Percentiles rank a stretch among this genome's conserved stretches.
These are phyloP conservation scores for Palythoa grandiflora DNA, from an alignment of 92 coral and sea anemone species.

Conservation along the genomic window DNA sequence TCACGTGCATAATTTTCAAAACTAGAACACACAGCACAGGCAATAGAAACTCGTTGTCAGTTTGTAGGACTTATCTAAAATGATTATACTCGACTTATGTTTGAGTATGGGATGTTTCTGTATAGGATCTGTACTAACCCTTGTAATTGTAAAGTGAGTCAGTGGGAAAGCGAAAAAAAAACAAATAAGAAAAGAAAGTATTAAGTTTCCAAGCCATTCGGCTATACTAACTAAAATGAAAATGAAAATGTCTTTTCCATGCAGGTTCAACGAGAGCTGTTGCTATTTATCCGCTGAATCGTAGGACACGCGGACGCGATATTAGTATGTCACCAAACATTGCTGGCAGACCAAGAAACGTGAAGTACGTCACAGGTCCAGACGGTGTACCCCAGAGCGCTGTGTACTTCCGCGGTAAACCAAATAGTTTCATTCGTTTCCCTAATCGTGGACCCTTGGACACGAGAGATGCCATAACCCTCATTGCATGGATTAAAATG, in stretches of 20 bases:
- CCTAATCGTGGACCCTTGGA: conserved; percentile 84
- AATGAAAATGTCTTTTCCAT: neutral
- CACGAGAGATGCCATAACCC: conserved; percentile 78
- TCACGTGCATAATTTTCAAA: too few species aligned
- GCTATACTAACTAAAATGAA: neutral
- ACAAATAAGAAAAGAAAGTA: neutral
- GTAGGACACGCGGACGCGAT: conserved; percentile 54
- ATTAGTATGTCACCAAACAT: conserved; percentile 65
- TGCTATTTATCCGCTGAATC: conserved; percentile 77
- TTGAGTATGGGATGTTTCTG: too few species aligned
- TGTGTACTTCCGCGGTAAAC: conserved; percentile 69
- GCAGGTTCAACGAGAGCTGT: conserved; percentile 52
- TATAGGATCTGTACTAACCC: too few species aligned
- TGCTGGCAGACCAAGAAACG: conserved; percentile 63
- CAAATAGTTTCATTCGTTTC: conserved; percentile 77
- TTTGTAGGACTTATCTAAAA: too few species aligned
- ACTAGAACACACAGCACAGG: too few species aligned
- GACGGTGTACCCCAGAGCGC: conserved; percentile 80
- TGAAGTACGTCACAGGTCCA: conserved; percentile 75
- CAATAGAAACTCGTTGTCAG: too few species aligned
- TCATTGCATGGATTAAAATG: conserved; percentile 86
- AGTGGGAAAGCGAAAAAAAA: too few species aligned
- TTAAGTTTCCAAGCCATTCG: neutral
- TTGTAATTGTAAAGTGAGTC: too few species aligned
- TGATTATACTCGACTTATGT: too few species aligned